Conservation (phyloP, 2,113 vertebrate genomes). For the Trematocara marginatum region DNA sequence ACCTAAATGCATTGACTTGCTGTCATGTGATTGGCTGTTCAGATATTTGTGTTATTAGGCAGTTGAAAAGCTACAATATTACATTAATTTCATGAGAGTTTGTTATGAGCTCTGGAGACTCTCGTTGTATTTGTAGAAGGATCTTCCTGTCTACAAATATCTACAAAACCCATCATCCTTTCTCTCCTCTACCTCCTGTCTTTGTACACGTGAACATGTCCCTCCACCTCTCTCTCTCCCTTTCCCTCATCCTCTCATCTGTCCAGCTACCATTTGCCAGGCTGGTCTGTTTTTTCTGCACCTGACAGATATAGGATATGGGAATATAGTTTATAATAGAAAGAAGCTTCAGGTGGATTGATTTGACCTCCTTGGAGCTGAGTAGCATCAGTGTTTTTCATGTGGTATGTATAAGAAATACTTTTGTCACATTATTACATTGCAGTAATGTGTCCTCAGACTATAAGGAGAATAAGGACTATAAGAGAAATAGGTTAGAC, state of each 20-base stretch:
- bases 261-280: neutral
- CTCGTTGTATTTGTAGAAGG: neutral
- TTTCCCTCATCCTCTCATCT: conserved; percentile 8
- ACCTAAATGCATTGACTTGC: neutral
- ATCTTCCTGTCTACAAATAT: neutral
- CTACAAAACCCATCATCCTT: neutral
- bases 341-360: neutral
- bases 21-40: neutral
- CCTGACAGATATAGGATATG: neutral
- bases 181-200: neutral
- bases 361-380: neutral
- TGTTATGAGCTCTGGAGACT: neutral
- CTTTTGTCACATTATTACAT: neutral
- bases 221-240: conserved; percentile 46
- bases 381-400: conserved; percentile 21
- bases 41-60: neutral
- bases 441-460: neutral
- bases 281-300: neutral
- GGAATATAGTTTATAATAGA: conserved; percentile 8
- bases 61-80: neutral
- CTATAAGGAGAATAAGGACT: neutral
- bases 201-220: conserved; percentile 6
- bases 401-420: conserved; percentile 60
- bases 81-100: neutral
- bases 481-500: neutral